Conservation (phyloP, 1,140 invertebrate species). For the Zaprionus tsacasi region DNA sequence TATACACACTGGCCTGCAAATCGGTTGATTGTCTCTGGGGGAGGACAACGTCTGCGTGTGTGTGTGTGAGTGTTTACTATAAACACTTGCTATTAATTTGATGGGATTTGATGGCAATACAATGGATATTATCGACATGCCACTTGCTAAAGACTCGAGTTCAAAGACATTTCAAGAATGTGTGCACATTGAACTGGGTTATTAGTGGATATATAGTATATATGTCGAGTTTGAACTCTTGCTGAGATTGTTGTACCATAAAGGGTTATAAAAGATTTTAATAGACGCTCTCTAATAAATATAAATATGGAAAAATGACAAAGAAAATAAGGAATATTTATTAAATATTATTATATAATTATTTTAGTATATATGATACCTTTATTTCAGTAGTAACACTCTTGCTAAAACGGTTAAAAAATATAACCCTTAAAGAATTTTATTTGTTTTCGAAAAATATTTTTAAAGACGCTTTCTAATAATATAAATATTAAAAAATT, state of each 20-base stretch:
- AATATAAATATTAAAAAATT: too few relatives aligned
- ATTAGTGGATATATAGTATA: neutral
- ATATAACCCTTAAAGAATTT: neutral
- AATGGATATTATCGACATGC: slow-evolving; percentile 6
- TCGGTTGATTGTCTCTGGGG: slow-evolving; percentile 14
- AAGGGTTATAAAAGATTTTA: too few relatives aligned
- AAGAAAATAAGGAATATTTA: too few relatives aligned
- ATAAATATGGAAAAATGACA: neutral
- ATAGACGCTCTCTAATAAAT: too few relatives aligned
- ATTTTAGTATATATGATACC: too few relatives aligned
- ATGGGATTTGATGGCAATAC: slow-evolving; percentile 24
- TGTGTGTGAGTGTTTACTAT: neutral
- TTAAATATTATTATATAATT: too few relatives aligned
- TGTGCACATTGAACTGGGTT: neutral
- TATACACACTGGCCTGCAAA: slow-evolving; percentile 17
- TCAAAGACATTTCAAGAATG: slow-evolving; percentile 3
- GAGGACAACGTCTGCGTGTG: neutral
- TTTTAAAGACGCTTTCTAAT: too few relatives aligned
- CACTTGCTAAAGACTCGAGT: neutral
- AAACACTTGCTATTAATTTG: slow-evolving; percentile 28
- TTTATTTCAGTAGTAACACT: neutral
- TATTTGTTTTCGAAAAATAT: too few relatives aligned
- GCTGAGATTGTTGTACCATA: too few relatives aligned
- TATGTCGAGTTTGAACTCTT: too few relatives aligned
- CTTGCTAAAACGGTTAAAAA: neutral